Conservation (phyloP, 2,113 vertebrate genomes). For the Leucoraja erinaceus region DNA sequence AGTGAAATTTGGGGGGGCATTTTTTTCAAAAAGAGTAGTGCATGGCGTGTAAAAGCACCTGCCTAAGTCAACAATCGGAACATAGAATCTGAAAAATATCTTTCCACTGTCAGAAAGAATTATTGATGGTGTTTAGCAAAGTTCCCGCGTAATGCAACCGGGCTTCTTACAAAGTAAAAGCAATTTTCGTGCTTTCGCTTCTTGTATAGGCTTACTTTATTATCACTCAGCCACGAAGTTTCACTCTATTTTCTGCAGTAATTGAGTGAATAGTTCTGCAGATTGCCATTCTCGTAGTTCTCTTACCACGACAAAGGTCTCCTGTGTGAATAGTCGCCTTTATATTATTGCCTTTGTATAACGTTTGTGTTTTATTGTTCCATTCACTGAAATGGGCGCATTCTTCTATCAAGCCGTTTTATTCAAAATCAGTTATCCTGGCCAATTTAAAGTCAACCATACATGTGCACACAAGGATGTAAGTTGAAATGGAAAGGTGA, state of each 20-base stretch:
- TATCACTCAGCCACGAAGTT: neutral
- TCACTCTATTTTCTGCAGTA: neutral
- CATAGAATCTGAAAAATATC: neutral
- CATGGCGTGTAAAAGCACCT: neutral
- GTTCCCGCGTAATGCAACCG: constrained; percentile 21
- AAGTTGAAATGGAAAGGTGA: neutral
- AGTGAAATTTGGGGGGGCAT: neutral
- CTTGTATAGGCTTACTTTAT: constrained; percentile 24
- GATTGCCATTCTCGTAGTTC: neutral
- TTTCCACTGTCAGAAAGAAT: constrained; percentile 26
- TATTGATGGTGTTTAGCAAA: constrained; percentile 30
- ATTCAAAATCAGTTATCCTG: neutral
- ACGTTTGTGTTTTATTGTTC: neutral
- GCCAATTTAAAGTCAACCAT: neutral
- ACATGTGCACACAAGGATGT: neutral
- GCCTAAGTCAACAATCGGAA: neutral
- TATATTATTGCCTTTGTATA: neutral
- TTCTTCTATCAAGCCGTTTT: neutral
- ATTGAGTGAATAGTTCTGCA: neutral
- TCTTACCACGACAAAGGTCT: neutral
- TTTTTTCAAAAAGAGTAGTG: neutral
- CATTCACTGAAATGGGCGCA: neutral
- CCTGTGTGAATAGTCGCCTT: neutral
- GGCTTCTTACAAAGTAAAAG: constrained; percentile 25
- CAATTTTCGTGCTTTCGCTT: neutral